phyloP scores from a whole-genome alignment of 2,797 vertebrate species.

The Trematomus bernacchii region DNA sequence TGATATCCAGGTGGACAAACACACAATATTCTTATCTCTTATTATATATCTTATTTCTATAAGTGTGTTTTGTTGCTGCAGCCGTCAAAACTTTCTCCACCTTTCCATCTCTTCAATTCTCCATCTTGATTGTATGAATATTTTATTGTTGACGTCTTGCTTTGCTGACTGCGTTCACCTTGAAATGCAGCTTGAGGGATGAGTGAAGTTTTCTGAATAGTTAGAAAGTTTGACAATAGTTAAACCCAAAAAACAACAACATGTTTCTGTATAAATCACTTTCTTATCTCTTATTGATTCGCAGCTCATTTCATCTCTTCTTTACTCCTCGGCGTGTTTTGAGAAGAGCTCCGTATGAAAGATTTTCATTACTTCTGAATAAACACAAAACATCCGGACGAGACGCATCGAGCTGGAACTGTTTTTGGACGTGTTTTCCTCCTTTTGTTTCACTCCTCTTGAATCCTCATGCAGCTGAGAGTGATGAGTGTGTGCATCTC shows the following conservation, averaged over 20 bases:
- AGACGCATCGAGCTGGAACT: conserved; percentile 21
- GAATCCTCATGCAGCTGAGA: conserved; percentile 6
- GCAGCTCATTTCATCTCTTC: conserved; percentile 9
- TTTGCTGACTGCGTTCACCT: conserved; percentile 7
- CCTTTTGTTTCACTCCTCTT: conserved; percentile 10
- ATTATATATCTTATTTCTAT: too few species aligned
- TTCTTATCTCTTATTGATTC: conserved; percentile 14
- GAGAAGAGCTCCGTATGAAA: conserved; percentile 5
- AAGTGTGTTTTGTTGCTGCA: not conserved
- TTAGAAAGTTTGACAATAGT: conserved; percentile 1
- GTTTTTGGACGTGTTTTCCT: not conserved
- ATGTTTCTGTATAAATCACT: not conserved
- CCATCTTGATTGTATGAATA: not conserved
- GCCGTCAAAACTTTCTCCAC: not conserved
- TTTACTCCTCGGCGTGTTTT: not conserved
- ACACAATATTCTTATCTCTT: too few species aligned
- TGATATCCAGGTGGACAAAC: not conserved
- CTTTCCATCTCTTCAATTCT: not conserved
- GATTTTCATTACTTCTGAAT: conserved; percentile 31
- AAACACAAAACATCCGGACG: conserved; percentile 28
- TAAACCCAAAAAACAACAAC: not conserved
- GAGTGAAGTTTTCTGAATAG: not conserved
- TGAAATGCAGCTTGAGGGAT: conserved; percentile 15
- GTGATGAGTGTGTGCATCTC: not conserved
- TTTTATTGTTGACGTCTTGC: not conserved